These are phyloP conservation scores for Peromyscus melanophrys DNA, from an alignment of 2,797 vertebrate genomes.

Conservation along the genomic window DNA sequence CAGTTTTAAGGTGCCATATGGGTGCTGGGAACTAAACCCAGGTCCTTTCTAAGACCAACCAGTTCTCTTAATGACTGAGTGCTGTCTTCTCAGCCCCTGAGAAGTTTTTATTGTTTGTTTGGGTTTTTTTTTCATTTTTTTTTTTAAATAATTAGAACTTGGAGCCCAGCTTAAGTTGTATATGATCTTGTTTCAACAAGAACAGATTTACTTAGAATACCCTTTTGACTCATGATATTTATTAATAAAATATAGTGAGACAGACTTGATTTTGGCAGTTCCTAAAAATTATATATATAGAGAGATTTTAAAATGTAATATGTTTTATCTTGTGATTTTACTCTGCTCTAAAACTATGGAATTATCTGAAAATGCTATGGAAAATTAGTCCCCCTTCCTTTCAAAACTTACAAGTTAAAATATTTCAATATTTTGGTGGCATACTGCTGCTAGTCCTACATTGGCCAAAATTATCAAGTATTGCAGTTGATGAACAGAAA, in stretches of 20 bases:
- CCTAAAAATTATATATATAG: constrained; percentile 67
- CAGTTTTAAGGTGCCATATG: neutral
- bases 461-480: neutral
- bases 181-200: neutral
- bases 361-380: neutral
- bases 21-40: neutral
- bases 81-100: neutral
- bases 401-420: neutral
- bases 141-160: neutral
- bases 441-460: neutral
- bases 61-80: neutral
- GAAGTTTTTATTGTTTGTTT: neutral
- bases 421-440: neutral
- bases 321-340: constrained; percentile 2
- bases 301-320: neutral
- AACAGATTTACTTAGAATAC: neutral
- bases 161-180: neutral
- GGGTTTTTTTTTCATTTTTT: too few species aligned
- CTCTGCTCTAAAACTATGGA: neutral
- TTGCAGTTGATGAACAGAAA: neutral
- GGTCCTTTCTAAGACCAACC: neutral
- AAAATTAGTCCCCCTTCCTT: neutral
- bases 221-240: constrained; percentile 36
- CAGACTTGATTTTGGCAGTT: constrained; percentile 89
- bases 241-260: constrained; percentile 89